Evolutionary conservation across 2,797 vertebrate genomes (phyloP).

Genomic region (Lophotriccus pileatus): DNA sequence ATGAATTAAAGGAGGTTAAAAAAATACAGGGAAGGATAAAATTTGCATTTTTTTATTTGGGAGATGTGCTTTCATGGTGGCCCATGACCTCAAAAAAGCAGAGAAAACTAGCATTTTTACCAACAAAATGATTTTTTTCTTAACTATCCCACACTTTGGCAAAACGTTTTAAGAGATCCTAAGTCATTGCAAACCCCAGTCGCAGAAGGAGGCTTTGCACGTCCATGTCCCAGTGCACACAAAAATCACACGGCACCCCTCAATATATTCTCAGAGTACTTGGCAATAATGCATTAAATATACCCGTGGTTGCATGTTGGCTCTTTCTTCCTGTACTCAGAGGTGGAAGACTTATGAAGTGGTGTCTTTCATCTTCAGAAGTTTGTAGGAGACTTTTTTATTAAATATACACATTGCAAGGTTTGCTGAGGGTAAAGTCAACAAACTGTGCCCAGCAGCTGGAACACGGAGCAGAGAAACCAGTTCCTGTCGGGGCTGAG

Average conservation of each 20-base stretch:
- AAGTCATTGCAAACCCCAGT: background rate
- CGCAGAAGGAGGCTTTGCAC: background rate
- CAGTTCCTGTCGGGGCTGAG: background rate
- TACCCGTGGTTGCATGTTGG: background rate
- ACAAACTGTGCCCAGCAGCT: conserved; percentile 30
- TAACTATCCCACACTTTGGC: background rate
- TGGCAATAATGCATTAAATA: background rate
- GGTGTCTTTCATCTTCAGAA: conserved; percentile 17
- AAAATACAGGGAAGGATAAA: background rate
- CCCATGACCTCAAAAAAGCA: background rate
- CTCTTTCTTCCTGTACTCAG: background rate
- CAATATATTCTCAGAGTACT: background rate
- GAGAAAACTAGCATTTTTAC: background rate
- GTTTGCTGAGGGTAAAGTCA: conserved; percentile 27
- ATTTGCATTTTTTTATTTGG: background rate
- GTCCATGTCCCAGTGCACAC: background rate
- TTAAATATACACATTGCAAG: background rate
- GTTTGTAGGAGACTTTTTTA: background rate
- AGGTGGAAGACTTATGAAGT: conserved; percentile 20
- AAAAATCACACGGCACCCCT: background rate
- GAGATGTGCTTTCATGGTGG: background rate
- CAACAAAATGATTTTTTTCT: background rate
- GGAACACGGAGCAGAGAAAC: background rate
- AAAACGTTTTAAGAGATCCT: background rate
- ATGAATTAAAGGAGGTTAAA: background rate